Evolutionary conservation across 2,888 invertebrate species (phyloP).

Genomic region (Liodrosophila aerea): DNA sequence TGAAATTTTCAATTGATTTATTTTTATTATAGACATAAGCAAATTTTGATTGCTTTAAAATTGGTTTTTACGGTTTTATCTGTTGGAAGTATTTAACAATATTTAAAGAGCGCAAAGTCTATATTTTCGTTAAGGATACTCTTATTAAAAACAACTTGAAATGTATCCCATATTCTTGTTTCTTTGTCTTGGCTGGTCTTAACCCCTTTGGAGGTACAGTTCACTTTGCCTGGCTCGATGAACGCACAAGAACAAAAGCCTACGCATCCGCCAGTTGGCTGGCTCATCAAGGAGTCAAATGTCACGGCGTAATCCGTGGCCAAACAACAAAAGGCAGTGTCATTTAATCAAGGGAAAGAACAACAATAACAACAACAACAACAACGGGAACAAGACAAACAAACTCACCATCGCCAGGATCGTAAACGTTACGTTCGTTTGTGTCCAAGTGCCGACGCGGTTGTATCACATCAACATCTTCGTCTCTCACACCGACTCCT

Average conservation of each 20-base stretch:
- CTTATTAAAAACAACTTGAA: too few relatives aligned
- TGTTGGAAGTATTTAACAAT: too few relatives aligned
- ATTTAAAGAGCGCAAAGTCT: too few relatives aligned
- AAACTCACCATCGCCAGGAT: slow-evolving; percentile 82
- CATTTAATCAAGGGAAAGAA: slow-evolving; percentile 43
- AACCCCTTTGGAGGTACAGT: too few relatives aligned
- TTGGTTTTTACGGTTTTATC: too few relatives aligned
- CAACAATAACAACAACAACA: too few relatives aligned
- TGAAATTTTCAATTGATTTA: too few relatives aligned
- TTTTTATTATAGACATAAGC: too few relatives aligned
- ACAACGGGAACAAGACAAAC: neutral
- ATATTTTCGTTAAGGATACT: too few relatives aligned
- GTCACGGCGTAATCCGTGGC: slow-evolving; percentile 40
- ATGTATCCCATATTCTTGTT: too few relatives aligned
- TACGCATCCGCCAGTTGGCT: neutral
- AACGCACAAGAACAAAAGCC: slow-evolving; percentile 23
- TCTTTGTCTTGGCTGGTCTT: too few relatives aligned
- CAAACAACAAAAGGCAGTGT: slow-evolving; percentile 36
- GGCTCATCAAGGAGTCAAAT: slow-evolving; percentile 33
- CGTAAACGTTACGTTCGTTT: slow-evolving; percentile 78
- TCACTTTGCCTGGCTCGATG: slow-evolving; percentile 4
- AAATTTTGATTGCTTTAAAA: too few relatives aligned
- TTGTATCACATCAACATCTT: slow-evolving; percentile 39
- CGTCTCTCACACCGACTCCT: slow-evolving; percentile 15
- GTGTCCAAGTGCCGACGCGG: slow-evolving; percentile 46